Base-by-base conservation (phyloP, 2,797 vertebrate genomes). In the Carduelis carduelis region DNA sequence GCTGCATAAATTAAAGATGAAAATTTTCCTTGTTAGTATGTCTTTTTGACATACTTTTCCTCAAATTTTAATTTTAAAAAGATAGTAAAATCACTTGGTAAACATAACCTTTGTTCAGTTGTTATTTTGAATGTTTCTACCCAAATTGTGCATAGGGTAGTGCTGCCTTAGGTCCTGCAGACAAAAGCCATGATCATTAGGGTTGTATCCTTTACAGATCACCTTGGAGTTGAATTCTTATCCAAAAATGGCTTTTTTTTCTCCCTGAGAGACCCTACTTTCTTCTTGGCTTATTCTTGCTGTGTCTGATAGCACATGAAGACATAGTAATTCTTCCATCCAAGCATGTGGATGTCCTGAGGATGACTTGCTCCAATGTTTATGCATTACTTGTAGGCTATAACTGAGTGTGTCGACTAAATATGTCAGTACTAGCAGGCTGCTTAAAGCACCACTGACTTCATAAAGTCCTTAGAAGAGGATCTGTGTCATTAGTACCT, bases 151-250 rank as follows among this genome's bases (percentile, higher is more conserved):
- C 8, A 14, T 26, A 35, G 21, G 11, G 2, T 32, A 22, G 26
- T 39, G 41, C 22, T 23, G 14, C 24, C 21, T 79, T 69, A n/a
- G 13, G n/a, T 63, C 16, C 53, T 64, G 30, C 34, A 65, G n/a
- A 15, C 8, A 52, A 65, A 74, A 71, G 34, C 41, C 28, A 12
- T 55, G 56, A 35, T 27, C 14, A 12, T 44, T 53, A 30, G 3
- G 6, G 5, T 37, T 87, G 15, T 57, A 8, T 52, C 22, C 18
- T 0, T 0, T 34, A 14, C 21, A 26, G 50, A 16, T 14, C 7
- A 21, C 15, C n/a, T 52, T 72, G 37, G 12, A 20, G 30, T 5
- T 75, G 27, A 70, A 74, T 35, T 34, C 35, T 43, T 64, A 0
- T 60, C 57, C 26, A 64, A 49, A 81, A 88, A 4, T 14, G 6